Conservation (phyloP, 2,113 vertebrate species). For the Phyllostomus hastatus region DNA sequence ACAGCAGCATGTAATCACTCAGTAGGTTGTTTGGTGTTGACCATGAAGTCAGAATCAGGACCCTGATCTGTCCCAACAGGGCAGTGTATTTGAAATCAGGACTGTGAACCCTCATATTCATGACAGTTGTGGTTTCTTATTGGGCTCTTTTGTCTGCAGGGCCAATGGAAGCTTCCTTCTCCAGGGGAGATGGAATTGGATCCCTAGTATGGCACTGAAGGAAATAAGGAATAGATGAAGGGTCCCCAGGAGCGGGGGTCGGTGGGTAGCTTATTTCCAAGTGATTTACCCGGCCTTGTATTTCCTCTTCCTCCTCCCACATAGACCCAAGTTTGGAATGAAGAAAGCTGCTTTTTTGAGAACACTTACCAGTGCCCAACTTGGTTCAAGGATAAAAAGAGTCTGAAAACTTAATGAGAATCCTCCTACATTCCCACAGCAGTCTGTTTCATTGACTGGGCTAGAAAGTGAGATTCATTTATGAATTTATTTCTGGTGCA, state of each 20-base stretch:
- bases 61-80: background rate
- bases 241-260: background rate
- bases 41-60: background rate
- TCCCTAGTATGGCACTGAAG: background rate
- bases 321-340: slow-evolving; percentile 8
- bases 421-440: background rate
- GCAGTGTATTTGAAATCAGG: background rate
- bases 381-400: background rate
- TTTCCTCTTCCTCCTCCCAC: background rate
- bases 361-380: background rate
- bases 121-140: background rate
- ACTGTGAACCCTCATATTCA: background rate
- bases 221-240: background rate
- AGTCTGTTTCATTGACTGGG: background rate
- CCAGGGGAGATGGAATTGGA: background rate
- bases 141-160: background rate
- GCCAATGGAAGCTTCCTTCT: background rate
- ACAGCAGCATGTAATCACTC: background rate
- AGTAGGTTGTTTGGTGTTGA: background rate
- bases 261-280: background rate
- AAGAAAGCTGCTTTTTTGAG: background rate
- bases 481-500: background rate
- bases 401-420: background rate
- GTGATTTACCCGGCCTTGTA: background rate
- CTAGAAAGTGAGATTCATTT: background rate